These are phyloP conservation scores for Ormyrus pomaceus DNA, from an alignment of 2,888 invertebrate genomes.

Conservation along the genomic window DNA sequence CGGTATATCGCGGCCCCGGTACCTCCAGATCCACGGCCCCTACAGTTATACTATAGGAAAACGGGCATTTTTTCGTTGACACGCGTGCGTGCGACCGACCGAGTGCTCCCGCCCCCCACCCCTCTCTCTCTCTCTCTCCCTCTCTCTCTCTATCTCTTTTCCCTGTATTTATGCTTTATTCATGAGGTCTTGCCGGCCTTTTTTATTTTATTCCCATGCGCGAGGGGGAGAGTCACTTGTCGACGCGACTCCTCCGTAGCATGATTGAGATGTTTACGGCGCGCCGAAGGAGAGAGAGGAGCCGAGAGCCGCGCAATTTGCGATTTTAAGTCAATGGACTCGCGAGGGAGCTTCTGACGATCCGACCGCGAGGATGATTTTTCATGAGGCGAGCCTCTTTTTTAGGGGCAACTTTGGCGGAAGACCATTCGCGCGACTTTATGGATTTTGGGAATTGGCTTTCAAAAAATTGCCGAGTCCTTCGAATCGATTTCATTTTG, in stretches of 20 bases:
- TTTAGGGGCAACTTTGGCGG: too few relatives aligned
- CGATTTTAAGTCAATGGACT: constrained; percentile 52
- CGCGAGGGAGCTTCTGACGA: neutral
- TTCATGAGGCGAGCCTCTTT: too few relatives aligned
- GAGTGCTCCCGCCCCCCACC: neutral
- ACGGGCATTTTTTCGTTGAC: neutral
- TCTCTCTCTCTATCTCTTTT: constrained; percentile 16
- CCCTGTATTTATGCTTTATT: constrained; percentile 36
- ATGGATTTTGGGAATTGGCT: too few relatives aligned
- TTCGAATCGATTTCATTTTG: too few relatives aligned
- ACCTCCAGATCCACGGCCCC: too few relatives aligned
- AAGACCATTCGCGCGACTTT: too few relatives aligned
- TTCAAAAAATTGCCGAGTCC: too few relatives aligned
- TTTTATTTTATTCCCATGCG: constrained; percentile 10
- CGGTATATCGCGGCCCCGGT: neutral
- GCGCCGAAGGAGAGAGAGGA: neutral
- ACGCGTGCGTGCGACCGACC: neutral
- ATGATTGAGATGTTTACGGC: constrained; percentile 51
- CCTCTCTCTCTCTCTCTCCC: neutral
- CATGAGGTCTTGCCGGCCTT: constrained; percentile 22
- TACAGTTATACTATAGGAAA: too few relatives aligned
- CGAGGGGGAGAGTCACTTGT: neutral
- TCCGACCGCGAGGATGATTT: too few relatives aligned
- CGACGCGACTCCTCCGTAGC: constrained; percentile 9
- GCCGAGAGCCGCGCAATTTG: constrained; percentile 42